Evolutionary conservation across 2,888 invertebrate species (phyloP).

Genomic region (Ophion costatus): DNA sequence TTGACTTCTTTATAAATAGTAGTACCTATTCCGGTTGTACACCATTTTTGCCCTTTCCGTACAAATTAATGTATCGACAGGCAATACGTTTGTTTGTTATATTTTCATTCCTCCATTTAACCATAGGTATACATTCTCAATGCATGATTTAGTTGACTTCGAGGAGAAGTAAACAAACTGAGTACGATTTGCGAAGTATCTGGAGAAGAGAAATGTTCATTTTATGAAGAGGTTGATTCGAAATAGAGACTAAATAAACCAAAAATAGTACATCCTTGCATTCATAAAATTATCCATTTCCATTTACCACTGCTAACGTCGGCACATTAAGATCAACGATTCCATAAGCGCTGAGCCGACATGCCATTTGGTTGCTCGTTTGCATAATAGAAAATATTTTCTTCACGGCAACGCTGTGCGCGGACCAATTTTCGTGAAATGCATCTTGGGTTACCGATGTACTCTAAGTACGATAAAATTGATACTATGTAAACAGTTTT

Average conservation of each 20-base stretch:
- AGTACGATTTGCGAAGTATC: conserved; percentile 51
- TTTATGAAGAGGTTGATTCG: background rate
- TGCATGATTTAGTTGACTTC: background rate
- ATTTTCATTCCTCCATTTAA: no score
- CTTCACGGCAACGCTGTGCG: conserved; percentile 36
- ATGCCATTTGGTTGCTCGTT: conserved; percentile 64
- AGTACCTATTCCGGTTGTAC: no score
- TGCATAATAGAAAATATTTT: conserved; percentile 61
- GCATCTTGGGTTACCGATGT: conserved; percentile 65
- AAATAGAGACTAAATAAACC: no score
- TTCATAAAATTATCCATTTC: background rate
- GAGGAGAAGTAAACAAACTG: conserved; percentile 38
- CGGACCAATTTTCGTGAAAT: conserved; percentile 70
- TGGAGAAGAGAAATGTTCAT: background rate
- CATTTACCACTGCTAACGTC: conserved; percentile 71
- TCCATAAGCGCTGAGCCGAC: conserved; percentile 64
- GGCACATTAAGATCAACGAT: conserved; percentile 69
- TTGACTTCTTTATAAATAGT: no score
- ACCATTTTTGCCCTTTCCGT: no score
- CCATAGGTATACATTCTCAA: background rate
- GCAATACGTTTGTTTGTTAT: no score
- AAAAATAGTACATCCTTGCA: no score
- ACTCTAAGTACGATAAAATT: conserved; percentile 64
- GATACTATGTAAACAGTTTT: background rate
- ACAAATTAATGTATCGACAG: no score